Percentiles rank a stretch among this genome's conserved stretches.
Conservation (phyloP, 2,113 vertebrate genomes). For the Stercorarius parasiticus region DNA sequence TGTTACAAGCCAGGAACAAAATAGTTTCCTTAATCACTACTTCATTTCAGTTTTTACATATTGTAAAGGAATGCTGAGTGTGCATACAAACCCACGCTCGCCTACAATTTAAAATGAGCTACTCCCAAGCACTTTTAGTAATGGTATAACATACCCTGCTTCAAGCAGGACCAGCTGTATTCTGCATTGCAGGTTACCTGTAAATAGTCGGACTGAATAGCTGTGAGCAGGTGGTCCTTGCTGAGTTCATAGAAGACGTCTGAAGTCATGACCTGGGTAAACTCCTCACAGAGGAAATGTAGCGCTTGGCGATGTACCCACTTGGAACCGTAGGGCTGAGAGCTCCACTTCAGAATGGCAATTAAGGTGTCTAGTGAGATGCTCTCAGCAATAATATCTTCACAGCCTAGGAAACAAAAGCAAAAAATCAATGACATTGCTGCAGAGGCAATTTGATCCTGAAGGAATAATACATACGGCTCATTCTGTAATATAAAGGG, state of each 20-base stretch:
- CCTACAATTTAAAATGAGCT: background rate
- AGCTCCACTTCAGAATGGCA: slow-evolving; percentile 97
- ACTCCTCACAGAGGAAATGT: slow-evolving; percentile 99
- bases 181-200: slow-evolving; percentile 78
- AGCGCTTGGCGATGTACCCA: slow-evolving; percentile 97
- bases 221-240: slow-evolving; percentile 94
- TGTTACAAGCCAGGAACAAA: slow-evolving; percentile 7
- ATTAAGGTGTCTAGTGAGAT: slow-evolving; percentile 94
- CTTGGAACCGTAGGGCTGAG: slow-evolving; percentile 95
- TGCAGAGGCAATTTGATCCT: background rate
- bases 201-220: slow-evolving; percentile 97
- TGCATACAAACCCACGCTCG: background rate
- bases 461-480: background rate
- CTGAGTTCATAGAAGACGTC: slow-evolving; percentile 94
- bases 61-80: background rate
- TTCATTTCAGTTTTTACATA: background rate
- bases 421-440: background rate
- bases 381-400: slow-evolving; percentile 97
- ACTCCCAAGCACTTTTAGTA: background rate
- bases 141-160: background rate
- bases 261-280: slow-evolving; percentile 93
- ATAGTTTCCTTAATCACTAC: background rate
- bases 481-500: background rate
- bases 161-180: background rate
- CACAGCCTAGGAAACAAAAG: slow-evolving; percentile 84